Base-by-base conservation (phyloP, 2,888 invertebrate genomes). In the Arenicola marina region DNA sequence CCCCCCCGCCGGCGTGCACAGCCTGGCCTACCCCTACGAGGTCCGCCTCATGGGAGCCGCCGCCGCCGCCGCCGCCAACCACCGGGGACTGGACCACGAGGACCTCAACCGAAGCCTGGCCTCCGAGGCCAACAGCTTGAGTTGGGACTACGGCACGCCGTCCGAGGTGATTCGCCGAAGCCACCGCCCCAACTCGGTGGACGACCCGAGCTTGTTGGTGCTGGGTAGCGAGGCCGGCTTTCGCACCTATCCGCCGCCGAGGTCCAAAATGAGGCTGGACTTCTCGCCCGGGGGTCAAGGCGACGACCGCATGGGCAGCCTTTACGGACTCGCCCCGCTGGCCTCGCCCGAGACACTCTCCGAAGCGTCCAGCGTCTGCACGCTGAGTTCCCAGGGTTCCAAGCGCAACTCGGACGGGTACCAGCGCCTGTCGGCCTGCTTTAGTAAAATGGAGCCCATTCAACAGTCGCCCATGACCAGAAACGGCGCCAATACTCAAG, bases 271-370 rank as follows among this genome's bases (percentile, higher is more conserved):
- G 24, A 55, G 45, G 29, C 57, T 64, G n/a, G 64, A 64, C 26
- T 38, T 65, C 29, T 34, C 45, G 1, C 53, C 33, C 18, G 33
- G 26, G 26, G 21, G 33, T 1, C 32, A 44, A 18, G 43, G 34
- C 7, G 59, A 48, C 29, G 51, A 55, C 21, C 11, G 7, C 4
- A 34, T 7, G 38, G 38, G n/a, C 24, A 24, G 21, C 4, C 15
- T 11, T 24, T 11, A 29, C 29, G 56, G 33, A 4, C 33, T 56
- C 65, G 92, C 92, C 0, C 92, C 92, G 0, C 79, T 92, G 28
- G 92, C 92, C 11, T 91, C 91, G 57, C 92, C 92, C 0, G 92
- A 92, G 80, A 91, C 91, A 0, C 82, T 92, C 18, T 92, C 67
- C 0, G 92, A 92, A 79, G 87, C 90, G n/a, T 91, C 91, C 1